Conservation (phyloP, 2,797 vertebrate genomes). For the Anguilla marmorata region DNA sequence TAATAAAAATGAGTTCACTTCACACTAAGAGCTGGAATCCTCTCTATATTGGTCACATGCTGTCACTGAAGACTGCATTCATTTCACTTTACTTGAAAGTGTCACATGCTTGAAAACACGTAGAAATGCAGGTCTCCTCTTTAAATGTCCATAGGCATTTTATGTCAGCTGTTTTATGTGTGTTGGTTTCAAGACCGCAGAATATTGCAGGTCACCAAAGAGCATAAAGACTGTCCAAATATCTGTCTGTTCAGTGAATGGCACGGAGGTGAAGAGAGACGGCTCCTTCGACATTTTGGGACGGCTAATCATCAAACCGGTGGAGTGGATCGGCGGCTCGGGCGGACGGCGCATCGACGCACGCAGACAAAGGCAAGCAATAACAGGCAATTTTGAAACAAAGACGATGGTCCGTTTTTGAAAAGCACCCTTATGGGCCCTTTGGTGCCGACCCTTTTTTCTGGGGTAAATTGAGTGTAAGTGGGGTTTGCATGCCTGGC, state of each 20-base stretch:
- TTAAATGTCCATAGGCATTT: not conserved
- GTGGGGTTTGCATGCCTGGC: not conserved
- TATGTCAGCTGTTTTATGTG: not conserved
- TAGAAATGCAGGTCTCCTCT: not conserved
- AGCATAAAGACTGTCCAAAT: not conserved
- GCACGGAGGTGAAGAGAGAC: not conserved
- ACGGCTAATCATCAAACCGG: not conserved
- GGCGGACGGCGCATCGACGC: not conserved
- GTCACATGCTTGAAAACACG: not conserved
- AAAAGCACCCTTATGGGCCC: not conserved
- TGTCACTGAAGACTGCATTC: not conserved
- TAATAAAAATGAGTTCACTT: not conserved
- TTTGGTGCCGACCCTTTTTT: not conserved
- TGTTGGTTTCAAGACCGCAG: not conserved
- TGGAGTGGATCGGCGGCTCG: not conserved
- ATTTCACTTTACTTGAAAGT: not conserved
- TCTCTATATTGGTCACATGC: not conserved
- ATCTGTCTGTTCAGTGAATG: not conserved
- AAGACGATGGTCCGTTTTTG: not conserved
- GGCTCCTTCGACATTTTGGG: not conserved
- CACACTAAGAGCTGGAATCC: not conserved
- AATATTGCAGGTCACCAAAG: not conserved
- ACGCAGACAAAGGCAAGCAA: not conserved
- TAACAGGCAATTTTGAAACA: not conserved
- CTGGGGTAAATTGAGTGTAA: not conserved